A percentile compares a stretch with the other conserved stretches of the same genome.
Evolutionary conservation across 2,113 vertebrate genomes (phyloP).

Genomic region (Rhegmatorhina hoffmannsi): DNA sequence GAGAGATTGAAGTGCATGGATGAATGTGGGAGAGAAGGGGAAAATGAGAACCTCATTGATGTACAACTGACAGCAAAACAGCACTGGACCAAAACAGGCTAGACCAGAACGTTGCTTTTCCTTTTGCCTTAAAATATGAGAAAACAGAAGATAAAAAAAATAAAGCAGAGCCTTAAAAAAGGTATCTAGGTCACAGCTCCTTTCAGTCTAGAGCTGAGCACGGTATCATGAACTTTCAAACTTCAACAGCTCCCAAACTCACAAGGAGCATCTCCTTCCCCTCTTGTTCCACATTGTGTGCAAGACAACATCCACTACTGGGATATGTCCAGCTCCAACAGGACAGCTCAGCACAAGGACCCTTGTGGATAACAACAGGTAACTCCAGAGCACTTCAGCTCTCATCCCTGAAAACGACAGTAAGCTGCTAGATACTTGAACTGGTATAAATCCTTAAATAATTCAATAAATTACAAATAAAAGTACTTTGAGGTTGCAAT

Average conservation of each 20-base stretch:
- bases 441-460: rapidly evolving
- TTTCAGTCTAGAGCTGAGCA: neutral
- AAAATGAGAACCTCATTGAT: neutral
- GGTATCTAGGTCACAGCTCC: neutral
- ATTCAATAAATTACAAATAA: neutral
- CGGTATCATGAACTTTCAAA: neutral
- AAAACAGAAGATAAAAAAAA: neutral
- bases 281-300: neutral
- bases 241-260: neutral
- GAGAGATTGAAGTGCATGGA: neutral
- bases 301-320: rapidly evolving
- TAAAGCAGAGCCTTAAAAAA: neutral
- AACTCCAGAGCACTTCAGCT: neutral
- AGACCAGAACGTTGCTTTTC: neutral
- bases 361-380: rapidly evolving
- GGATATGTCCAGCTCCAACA: neutral
- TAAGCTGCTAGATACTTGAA: neutral
- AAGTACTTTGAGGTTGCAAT: neutral
- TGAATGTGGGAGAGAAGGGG: neutral
- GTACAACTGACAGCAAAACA: neutral
- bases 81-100: neutral
- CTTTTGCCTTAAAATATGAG: neutral
- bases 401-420: neutral
- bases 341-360: neutral
- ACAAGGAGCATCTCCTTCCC: neutral